Percentiles rank a stretch among this genome's conserved stretches.
Conservation (phyloP, 2,888 invertebrate species). For the Spilarctia lutea region DNA sequence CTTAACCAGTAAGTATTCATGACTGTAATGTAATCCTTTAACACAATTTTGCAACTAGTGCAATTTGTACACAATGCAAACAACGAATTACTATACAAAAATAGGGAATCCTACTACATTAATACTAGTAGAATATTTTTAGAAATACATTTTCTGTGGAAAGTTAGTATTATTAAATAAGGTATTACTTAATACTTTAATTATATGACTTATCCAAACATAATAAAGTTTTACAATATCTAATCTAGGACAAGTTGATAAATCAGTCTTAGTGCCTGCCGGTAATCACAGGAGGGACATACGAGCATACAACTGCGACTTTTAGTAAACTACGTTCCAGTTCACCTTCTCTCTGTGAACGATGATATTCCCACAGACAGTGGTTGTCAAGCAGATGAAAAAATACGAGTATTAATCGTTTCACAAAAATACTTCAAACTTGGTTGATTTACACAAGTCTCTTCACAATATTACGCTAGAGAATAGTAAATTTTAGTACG, state of each 20-base stretch:
- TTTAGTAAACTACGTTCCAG: not conserved
- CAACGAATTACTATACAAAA: not conserved
- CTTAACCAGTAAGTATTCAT: not conserved
- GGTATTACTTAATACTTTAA: too few relatives aligned
- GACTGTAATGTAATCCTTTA: not conserved
- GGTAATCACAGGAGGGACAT: not conserved
- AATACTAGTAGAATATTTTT: too few relatives aligned
- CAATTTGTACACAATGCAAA: not conserved
- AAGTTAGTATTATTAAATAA: not conserved
- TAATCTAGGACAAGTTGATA: not conserved
- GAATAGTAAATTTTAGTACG: not conserved
- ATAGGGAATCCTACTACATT: too few relatives aligned
- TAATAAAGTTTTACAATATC: not conserved
- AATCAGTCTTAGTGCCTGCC: not conserved
- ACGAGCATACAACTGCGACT: not conserved
- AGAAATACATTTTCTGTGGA: not conserved
- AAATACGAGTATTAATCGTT: not conserved
- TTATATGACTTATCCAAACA: too few relatives aligned
- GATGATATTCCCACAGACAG: not conserved
- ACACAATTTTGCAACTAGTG: not conserved
- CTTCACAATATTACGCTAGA: not conserved
- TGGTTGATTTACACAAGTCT: not conserved
- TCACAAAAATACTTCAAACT: not conserved
- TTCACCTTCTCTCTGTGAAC: not conserved
- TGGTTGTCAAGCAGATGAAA: not conserved